phyloP scores from a whole-genome alignment of 2,113 vertebrate species.

The Montifringilla adamsi region DNA sequence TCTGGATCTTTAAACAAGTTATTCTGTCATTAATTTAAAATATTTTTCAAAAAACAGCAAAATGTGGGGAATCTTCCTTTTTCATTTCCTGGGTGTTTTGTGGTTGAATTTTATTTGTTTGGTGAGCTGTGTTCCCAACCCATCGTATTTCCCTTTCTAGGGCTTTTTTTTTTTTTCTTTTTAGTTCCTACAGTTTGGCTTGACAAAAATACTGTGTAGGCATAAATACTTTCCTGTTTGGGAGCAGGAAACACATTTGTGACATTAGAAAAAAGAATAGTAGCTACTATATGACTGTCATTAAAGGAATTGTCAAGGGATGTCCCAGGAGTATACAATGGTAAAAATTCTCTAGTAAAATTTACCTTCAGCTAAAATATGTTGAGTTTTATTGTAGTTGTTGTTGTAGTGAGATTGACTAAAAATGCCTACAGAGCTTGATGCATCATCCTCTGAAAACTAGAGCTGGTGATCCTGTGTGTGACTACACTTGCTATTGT shows the following conservation, averaged over 20 bases:
- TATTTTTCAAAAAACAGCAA: neutral
- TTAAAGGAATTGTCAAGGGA: neutral
- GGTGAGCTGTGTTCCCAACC: neutral
- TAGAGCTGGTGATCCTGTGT: neutral
- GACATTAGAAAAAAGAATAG: neutral
- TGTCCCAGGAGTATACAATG: neutral
- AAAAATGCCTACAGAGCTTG: neutral
- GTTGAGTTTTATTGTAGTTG: neutral
- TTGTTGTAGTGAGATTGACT: neutral
- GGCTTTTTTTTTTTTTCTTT: neutral
- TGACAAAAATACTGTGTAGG: neutral
- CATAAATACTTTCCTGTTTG: neutral
- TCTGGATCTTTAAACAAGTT: neutral
- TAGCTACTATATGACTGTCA: neutral
- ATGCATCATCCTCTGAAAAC: neutral
- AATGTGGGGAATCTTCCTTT: neutral
- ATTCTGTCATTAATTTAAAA: neutral
- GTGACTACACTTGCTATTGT: neutral
- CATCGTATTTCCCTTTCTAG: neutral
- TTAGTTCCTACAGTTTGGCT: neutral
- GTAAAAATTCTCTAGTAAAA: neutral
- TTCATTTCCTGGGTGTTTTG: neutral
- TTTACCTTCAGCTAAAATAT: neutral
- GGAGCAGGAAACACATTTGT: neutral
- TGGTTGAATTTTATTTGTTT: constrained; percentile 20